Percentiles rank a stretch among this genome's conserved stretches.
phyloP scores from a whole-genome alignment of 2,797 vertebrate genomes.

The Sebastes minor region DNA sequence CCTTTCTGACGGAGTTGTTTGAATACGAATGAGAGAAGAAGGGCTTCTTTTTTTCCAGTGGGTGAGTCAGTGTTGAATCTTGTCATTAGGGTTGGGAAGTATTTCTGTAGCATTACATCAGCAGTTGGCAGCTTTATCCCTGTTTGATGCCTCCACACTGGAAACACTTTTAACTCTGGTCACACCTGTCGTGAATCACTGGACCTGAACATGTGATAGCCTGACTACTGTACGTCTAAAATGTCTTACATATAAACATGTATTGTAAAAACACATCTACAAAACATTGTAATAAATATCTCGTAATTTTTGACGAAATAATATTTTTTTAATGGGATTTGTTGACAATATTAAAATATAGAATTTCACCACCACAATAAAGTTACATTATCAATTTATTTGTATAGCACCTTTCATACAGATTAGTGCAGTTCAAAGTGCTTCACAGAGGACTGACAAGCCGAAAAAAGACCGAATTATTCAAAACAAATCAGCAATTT shows the following conservation, averaged over 20 bases:
- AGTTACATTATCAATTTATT: neutral
- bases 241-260: neutral
- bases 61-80: constrained; percentile 32
- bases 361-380: neutral
- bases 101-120: constrained; percentile 58
- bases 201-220: neutral
- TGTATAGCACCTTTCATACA: no score
- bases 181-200: constrained; percentile 1
- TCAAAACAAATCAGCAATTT: no score
- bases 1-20: neutral
- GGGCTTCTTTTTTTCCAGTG: neutral
- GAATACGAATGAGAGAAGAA: neutral
- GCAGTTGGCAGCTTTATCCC: constrained; percentile 3
- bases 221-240: neutral
- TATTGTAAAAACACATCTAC: neutral
- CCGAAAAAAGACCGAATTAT: no score
- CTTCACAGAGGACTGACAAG: no score
- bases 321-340: neutral
- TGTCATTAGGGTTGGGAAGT: neutral
- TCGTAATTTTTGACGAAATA: neutral
- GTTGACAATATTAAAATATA: neutral
- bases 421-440: no score
- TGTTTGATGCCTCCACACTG: constrained; percentile 14
- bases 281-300: neutral
- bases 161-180: constrained; percentile 18